A percentile compares a stretch with the other conserved stretches of the same genome.
phyloP scores from a whole-genome alignment of 1,140 invertebrate species.

The Archivesica marissinica region DNA sequence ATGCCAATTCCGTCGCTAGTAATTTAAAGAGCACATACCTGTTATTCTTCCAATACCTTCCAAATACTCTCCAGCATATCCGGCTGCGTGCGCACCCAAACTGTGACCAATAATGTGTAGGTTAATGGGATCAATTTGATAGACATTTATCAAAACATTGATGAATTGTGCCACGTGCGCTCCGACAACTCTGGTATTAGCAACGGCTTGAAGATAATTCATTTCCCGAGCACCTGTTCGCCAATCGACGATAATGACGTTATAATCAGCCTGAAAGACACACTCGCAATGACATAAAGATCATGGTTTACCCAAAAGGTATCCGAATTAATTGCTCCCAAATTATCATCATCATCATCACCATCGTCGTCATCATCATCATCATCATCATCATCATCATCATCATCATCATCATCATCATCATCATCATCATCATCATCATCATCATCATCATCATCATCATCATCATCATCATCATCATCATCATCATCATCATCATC shows the following conservation, averaged over 20 bases:
- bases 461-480: too few species aligned
- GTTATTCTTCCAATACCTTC: constrained; percentile 91
- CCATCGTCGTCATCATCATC: too few species aligned
- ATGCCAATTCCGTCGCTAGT: neutral
- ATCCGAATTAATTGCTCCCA: too few species aligned
- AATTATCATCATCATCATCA: too few species aligned
- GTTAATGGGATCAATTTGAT: constrained; percentile 55
- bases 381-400: too few species aligned
- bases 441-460: too few species aligned
- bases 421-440: too few species aligned
- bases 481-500: too few species aligned
- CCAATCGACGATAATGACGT: constrained; percentile 66
- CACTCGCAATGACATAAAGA: too few species aligned
- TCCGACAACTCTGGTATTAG: constrained; percentile 95
- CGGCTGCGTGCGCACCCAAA: constrained; percentile 94
- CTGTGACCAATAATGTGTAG: constrained; percentile 95
- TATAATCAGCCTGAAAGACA: constrained; percentile 64
- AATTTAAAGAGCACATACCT: constrained; percentile 75
- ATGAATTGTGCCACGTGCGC: constrained; percentile 93
- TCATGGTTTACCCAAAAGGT: too few species aligned
- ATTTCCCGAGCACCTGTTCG: constrained; percentile 86
- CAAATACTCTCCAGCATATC: constrained; percentile 94
- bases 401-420: too few species aligned
- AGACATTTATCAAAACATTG: constrained; percentile 60
- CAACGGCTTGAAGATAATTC: constrained; percentile 95